phyloP scores from a whole-genome alignment of 1,140 invertebrate genomes.

The Adoxophyes honmai region DNA sequence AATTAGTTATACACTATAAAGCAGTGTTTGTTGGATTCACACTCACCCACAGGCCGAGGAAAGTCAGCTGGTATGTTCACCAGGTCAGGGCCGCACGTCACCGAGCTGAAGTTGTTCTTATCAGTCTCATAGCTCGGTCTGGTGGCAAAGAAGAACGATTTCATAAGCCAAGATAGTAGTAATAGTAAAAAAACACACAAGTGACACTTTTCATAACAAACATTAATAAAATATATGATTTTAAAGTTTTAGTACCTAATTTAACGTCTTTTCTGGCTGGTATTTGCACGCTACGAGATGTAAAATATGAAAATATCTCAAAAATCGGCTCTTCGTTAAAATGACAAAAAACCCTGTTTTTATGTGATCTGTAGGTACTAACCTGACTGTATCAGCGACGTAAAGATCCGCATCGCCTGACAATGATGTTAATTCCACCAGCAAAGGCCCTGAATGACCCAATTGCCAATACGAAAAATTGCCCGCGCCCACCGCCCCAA shows the following conservation, averaged over 20 bases:
- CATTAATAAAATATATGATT: no score
- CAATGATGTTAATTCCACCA: slow-evolving; percentile 52
- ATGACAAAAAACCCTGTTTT: no score
- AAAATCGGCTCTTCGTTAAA: no score
- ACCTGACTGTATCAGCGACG: slow-evolving; percentile 59
- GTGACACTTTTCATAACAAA: no score
- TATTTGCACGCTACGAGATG: no score
- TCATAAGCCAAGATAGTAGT: no score
- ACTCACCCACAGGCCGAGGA: slow-evolving; percentile 55
- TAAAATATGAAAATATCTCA: no score
- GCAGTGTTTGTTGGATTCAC: no score
- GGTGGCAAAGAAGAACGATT: slow-evolving; percentile 27
- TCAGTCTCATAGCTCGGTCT: slow-evolving; percentile 61
- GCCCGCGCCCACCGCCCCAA: slow-evolving; percentile 49
- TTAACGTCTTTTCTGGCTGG: no score
- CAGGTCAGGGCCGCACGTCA: slow-evolving; percentile 52
- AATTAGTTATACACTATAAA: no score
- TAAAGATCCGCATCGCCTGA: slow-evolving; percentile 63
- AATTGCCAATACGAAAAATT: slow-evolving; percentile 69
- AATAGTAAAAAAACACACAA: no score
- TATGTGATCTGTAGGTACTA: slow-evolving; percentile 8
- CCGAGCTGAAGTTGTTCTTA: slow-evolving; percentile 61
- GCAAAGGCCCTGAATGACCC: slow-evolving; percentile 50
- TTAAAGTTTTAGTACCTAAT: no score
- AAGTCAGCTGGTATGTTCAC: slow-evolving; percentile 55